These are phyloP conservation scores for Megaustenia siamemsis DNA, from an alignment of 2,888 invertebrate genomes.

Conservation along the genomic window DNA sequence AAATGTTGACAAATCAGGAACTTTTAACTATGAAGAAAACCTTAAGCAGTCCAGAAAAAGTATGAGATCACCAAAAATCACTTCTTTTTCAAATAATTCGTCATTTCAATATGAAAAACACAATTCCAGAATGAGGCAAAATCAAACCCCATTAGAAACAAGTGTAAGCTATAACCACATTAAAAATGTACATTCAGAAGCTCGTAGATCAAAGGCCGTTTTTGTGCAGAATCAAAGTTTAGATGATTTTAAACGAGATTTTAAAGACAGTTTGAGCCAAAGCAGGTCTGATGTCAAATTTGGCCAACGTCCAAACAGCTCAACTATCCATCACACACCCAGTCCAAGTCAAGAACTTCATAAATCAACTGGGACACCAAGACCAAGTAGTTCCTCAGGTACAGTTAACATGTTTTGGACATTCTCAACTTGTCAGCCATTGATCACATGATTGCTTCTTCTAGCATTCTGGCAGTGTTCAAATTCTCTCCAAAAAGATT, in stretches of 20 bases:
- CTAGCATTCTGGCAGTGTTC: no score
- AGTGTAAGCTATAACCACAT: background rate
- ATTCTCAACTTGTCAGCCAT: no score
- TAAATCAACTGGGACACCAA: background rate
- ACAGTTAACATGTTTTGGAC: background rate
- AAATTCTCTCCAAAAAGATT: no score
- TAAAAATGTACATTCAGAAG: background rate
- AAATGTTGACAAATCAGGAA: background rate
- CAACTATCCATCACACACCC: background rate
- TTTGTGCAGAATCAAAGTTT: background rate
- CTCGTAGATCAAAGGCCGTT: background rate
- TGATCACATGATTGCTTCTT: no score
- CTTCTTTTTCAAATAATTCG: background rate
- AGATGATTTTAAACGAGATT: background rate
- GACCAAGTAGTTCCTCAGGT: conserved; percentile 55
- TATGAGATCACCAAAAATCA: background rate
- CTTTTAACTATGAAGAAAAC: conserved; percentile 1
- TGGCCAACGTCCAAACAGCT: conserved; percentile 17
- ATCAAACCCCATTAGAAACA: background rate
- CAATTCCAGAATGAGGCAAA: background rate
- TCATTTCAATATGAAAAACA: background rate
- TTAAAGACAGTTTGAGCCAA: background rate
- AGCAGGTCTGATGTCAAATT: background rate
- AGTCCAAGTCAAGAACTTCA: background rate
- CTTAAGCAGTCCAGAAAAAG: conserved; percentile 1